Evolutionary conservation across 2,113 vertebrate genomes (phyloP).

Genomic region (Aix galericulata): DNA sequence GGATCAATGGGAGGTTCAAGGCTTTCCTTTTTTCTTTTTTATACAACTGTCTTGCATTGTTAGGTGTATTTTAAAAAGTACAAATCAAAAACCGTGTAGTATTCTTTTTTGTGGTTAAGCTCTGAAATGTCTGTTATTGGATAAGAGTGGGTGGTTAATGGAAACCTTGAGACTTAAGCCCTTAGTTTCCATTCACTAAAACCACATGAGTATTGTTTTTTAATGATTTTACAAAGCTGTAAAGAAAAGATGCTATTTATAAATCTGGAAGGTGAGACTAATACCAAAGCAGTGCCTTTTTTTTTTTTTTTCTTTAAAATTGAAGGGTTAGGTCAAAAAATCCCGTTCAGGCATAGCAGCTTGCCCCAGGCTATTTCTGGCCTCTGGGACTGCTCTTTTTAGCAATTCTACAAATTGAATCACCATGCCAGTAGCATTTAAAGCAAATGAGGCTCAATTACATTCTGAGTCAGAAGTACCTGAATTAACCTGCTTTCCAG

Average conservation of each 20-base stretch:
- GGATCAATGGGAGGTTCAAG: background rate
- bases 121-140: background rate
- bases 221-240: background rate
- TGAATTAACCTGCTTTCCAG: conserved; percentile 66
- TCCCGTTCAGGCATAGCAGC: background rate
- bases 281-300: background rate
- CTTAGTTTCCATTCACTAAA: conserved; percentile 46
- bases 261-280: background rate
- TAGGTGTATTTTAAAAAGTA: background rate
- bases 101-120: background rate
- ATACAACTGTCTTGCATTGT: background rate
- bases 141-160: conserved; percentile 28
- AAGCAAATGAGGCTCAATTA: conserved; percentile 44
- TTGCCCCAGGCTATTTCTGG: conserved; percentile 23
- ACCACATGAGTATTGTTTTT: background rate
- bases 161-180: conserved; percentile 20
- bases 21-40: background rate
- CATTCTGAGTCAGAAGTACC: conserved; percentile 47
- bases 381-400: conserved; percentile 39
- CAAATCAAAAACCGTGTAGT: no score
- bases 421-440: conserved; percentile 6
- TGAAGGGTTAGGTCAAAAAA: conserved; percentile 28
- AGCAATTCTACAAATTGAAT: conserved; percentile 49
- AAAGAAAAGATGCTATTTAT: background rate
- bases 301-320: background rate